Percentiles rank a stretch among this genome's conserved stretches.
Conservation (phyloP, 2,888 invertebrate genomes). For the Drosophila emarginata region DNA sequence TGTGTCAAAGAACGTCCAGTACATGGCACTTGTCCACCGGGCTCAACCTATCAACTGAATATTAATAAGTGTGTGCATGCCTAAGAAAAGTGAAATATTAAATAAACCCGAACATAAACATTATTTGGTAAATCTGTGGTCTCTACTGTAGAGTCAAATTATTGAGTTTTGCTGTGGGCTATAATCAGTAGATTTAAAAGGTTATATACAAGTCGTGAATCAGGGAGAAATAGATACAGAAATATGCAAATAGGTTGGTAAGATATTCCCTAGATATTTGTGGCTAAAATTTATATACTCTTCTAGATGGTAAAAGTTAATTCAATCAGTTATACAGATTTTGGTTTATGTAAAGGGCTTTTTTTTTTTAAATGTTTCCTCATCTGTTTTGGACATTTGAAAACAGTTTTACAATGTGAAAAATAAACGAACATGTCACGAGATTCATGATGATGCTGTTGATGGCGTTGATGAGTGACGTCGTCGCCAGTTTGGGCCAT, state of each 20-base stretch:
- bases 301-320: no score
- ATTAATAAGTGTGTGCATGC: constrained; percentile 71
- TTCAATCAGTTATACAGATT: no score
- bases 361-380: no score
- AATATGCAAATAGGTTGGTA: no score
- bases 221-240: no score
- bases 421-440: constrained; percentile 68
- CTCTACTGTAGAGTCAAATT: constrained; percentile 1
- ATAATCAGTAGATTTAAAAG: no score
- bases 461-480: constrained; percentile 41
- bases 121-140: not conserved
- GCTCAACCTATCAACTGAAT: constrained; percentile 59
- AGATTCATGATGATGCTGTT: constrained; percentile 28
- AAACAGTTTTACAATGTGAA: constrained; percentile 73
- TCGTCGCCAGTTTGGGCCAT: constrained; percentile 50
- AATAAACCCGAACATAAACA: not conserved
- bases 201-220: no score
- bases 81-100: constrained; percentile 18
- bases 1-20: constrained; percentile 71
- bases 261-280: no score
- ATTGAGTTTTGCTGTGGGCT: constrained; percentile 5
- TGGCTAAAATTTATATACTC: no score
- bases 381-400: constrained; percentile 21
- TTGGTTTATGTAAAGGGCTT: no score
- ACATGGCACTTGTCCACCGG: constrained; percentile 72